phyloP scores from a whole-genome alignment of 2,888 invertebrate species.

The Elysia crispata region DNA sequence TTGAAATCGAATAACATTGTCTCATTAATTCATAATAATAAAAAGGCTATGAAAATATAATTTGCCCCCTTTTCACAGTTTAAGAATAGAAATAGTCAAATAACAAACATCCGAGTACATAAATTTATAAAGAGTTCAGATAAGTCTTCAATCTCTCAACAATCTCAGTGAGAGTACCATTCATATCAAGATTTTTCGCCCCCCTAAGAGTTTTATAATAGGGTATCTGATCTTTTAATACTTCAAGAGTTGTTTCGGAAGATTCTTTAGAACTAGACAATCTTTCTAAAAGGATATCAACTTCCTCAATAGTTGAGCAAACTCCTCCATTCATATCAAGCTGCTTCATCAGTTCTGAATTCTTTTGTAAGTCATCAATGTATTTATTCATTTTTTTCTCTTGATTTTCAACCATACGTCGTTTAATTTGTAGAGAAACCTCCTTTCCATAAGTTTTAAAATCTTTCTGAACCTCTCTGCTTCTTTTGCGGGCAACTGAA shows the following conservation, averaged over 20 bases:
- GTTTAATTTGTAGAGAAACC: not conserved
- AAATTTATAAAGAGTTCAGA: not conserved
- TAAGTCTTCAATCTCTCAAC: constrained; percentile 4
- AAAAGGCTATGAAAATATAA: no score
- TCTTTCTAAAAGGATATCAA: not conserved
- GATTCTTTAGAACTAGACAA: not conserved
- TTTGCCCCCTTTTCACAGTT: no score
- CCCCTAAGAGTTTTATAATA: not conserved
- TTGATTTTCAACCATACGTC: constrained; percentile 3
- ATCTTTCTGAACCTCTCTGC: not conserved
- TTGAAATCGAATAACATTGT: no score
- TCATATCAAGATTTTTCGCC: not conserved
- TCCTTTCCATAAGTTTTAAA: not conserved
- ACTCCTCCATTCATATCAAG: not conserved
- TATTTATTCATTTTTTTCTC: not conserved
- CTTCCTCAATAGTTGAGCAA: not conserved
- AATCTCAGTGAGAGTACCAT: not conserved
- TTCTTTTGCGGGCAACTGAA: not conserved
- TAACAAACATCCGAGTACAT: no score
- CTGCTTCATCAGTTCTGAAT: not conserved
- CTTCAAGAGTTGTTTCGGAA: not conserved
- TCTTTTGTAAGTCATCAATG: not conserved
- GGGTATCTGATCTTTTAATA: not conserved
- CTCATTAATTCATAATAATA: no score
- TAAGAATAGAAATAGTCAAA: no score